A percentile compares a stretch with the other conserved stretches of the same genome.
Evolutionary conservation across 2,888 invertebrate species (phyloP).

Genomic region (Drosophila maculinotata): DNA sequence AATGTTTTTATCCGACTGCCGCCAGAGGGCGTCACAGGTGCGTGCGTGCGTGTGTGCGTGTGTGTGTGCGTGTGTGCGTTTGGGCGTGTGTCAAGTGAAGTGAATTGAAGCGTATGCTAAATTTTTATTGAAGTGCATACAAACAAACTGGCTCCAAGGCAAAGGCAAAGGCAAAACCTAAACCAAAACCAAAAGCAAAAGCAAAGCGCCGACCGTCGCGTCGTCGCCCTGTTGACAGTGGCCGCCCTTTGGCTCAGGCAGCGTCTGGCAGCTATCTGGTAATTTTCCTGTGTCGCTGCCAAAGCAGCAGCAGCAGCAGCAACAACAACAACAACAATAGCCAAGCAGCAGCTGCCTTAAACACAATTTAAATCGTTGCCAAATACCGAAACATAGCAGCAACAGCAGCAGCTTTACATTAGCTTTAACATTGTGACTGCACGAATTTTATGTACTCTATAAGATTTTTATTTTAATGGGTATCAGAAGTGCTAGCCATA

Average conservation of each 20-base stretch:
- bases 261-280: constrained; percentile 45
- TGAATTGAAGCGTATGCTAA: constrained; percentile 75
- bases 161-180: constrained; percentile 13
- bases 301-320: constrained; percentile 6
- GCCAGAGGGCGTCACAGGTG: constrained; percentile 67
- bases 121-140: constrained; percentile 78
- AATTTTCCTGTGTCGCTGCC: constrained; percentile 47
- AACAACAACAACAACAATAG: neutral
- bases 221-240: constrained; percentile 31
- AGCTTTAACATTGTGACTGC: constrained; percentile 3
- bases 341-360: constrained; percentile 36
- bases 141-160: constrained; percentile 65
- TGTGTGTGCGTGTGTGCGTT: constrained; percentile 14
- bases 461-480: too few relatives aligned
- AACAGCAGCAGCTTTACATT: constrained; percentile 9
- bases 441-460: constrained; percentile 4
- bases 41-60: constrained; percentile 31
- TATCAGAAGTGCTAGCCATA: too few relatives aligned
- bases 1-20: constrained; percentile 57
- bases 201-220: neutral
- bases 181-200: neutral
- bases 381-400: constrained; percentile 3
- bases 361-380: constrained; percentile 46
- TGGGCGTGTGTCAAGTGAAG: constrained; percentile 63
- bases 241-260: constrained; percentile 15